Conservation (phyloP, 2,888 invertebrate species). For the Sinhomidia bicolor region DNA sequence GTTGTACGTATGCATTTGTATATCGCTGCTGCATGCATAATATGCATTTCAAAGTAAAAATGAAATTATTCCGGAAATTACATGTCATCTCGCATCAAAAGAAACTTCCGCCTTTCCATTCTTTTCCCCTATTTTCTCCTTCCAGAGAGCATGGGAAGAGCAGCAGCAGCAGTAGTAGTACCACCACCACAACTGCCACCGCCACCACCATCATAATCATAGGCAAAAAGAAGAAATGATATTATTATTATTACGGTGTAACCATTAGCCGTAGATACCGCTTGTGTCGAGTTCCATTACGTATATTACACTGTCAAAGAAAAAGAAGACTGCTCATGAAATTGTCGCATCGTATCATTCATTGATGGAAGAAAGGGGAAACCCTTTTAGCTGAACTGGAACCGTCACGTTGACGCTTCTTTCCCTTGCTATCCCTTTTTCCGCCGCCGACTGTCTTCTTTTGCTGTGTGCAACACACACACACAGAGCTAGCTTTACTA, state of each 20-base stretch:
- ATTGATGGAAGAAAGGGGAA: constrained; percentile 60
- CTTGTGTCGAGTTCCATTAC: constrained; percentile 60
- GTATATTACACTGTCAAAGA: constrained; percentile 53
- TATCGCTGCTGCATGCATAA: background rate
- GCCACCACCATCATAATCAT: background rate
- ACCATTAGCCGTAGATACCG: constrained; percentile 39
- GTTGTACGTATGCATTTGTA: too few species aligned
- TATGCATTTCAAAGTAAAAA: constrained; percentile 57
- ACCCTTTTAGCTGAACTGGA: constrained; percentile 70
- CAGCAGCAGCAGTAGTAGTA: background rate
- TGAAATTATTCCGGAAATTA: constrained; percentile 75
- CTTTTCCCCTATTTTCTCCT: constrained; percentile 55
- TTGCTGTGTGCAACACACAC: background rate
- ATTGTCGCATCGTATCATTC: constrained; percentile 71
- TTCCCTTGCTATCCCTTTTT: constrained; percentile 47
- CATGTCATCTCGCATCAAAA: constrained; percentile 72
- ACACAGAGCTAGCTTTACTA: background rate
- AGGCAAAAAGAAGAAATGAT: background rate
- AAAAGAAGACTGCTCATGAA: constrained; percentile 60
- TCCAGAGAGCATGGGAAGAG: constrained; percentile 10
- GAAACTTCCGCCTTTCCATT: constrained; percentile 63
- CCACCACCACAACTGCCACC: constrained; percentile 14
- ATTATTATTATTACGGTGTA: constrained; percentile 41
- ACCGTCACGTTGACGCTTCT: constrained; percentile 72
- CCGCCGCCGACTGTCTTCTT: background rate